These are phyloP conservation scores for Mercenaria mercenaria DNA, from an alignment of 1,140 invertebrate genomes.

Conservation along the genomic window DNA sequence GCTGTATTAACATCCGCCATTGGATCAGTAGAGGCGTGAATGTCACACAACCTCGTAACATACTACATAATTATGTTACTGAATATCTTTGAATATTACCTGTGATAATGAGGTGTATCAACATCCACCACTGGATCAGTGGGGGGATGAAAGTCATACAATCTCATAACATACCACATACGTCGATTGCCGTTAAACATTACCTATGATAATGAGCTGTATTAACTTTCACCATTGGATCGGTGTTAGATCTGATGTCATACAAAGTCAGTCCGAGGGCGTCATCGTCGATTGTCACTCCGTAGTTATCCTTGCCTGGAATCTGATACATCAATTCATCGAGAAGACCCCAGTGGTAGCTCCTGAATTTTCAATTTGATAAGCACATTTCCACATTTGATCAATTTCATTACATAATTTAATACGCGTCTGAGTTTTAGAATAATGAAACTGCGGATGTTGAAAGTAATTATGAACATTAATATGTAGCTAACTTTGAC, in stretches of 20 bases:
- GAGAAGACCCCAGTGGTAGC: conserved; percentile 63
- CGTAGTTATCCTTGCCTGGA: conserved; percentile 79
- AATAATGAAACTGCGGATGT: too few species aligned
- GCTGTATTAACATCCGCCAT: conserved; percentile 1
- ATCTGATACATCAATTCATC: conserved; percentile 77
- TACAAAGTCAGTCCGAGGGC: conserved; percentile 55
- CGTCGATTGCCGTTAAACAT: too few species aligned
- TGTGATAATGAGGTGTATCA: conserved; percentile 64
- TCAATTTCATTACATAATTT: too few species aligned
- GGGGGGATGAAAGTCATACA: conserved; percentile 47
- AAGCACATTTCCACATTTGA: too few species aligned
- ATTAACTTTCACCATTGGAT: background rate
- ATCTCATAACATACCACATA: too few species aligned
- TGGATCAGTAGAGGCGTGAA: background rate
- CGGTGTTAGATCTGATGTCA: conserved; percentile 29
- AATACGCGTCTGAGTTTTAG: too few species aligned
- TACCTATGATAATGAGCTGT: conserved; percentile 66
- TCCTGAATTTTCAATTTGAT: background rate
- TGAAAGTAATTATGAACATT: too few species aligned
- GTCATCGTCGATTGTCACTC: conserved; percentile 64
- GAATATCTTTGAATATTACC: too few species aligned
- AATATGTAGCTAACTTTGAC: too few species aligned
- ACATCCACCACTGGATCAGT: background rate
- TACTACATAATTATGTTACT: too few species aligned
- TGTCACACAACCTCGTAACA: too few species aligned